Evolutionary conservation across 1,140 invertebrate species (phyloP).

Genomic region (Zaprionus davidi): DNA sequence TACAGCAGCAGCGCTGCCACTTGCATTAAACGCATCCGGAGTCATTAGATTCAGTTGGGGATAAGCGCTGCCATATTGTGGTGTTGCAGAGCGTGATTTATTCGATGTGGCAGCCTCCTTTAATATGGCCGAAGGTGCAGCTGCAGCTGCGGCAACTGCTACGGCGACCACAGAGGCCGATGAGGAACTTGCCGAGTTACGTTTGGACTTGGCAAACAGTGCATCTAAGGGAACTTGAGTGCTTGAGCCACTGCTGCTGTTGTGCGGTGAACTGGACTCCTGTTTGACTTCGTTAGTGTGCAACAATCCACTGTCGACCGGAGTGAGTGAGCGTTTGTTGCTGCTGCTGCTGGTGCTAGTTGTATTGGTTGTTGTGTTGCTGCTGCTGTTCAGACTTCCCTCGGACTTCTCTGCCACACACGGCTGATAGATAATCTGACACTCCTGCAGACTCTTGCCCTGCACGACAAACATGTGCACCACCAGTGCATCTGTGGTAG

Average conservation of each 20-base stretch:
- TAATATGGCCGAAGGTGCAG: constrained; percentile 53
- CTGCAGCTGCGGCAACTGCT: constrained; percentile 62
- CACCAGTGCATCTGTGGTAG: constrained; percentile 85
- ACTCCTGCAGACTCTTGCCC: constrained; percentile 94
- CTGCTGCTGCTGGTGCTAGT: constrained; percentile 46
- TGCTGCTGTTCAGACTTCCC: constrained; percentile 55
- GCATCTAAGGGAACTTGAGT: constrained; percentile 50
- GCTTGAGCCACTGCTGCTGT: constrained; percentile 45
- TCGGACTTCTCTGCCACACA: constrained; percentile 72
- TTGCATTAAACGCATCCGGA: constrained; percentile 92
- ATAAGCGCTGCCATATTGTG: constrained; percentile 84
- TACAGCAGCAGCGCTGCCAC: constrained; percentile 67
- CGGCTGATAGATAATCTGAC: constrained; percentile 91
- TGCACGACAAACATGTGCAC: constrained; percentile 94
- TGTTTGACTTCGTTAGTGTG: constrained; percentile 50
- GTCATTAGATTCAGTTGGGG: constrained; percentile 88
- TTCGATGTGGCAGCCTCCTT: constrained; percentile 26
- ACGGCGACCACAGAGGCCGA: constrained; percentile 67
- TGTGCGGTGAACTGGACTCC: constrained; percentile 55
- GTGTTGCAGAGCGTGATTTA: constrained; percentile 66
- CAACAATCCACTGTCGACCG: constrained; percentile 45
- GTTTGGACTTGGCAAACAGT: constrained; percentile 60
- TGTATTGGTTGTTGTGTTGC: constrained; percentile 44
- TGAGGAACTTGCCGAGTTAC: constrained; percentile 35
- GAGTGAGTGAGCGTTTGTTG: constrained; percentile 49